Base-by-base conservation (phyloP, 2,797 vertebrate species). In the Octomys mimax region DNA sequence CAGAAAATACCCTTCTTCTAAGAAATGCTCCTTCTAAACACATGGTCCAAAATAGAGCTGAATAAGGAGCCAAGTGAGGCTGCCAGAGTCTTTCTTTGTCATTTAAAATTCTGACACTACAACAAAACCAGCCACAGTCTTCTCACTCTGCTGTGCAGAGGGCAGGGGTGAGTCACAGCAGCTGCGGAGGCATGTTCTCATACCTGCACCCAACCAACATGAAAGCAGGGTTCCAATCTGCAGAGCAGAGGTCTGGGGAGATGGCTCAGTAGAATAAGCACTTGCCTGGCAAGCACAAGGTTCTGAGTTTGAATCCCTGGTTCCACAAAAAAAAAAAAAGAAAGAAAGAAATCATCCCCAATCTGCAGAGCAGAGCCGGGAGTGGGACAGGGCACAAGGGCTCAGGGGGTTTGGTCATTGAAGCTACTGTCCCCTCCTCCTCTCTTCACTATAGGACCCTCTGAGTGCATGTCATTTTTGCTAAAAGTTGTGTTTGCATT, bases 1-100 rank as follows among this genome's bases (percentile, higher is more conserved):
- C 71, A 75, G 89, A 66, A 97, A 95, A 86, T 61, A 62, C 39
- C 71, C n/a, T 86, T 68, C 21, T 93, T 70, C 71, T 84, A 86
- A 73, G 78, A 95, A 93, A 70, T 31, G 42, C 7, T 57, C 73
- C 82, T 95, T 82, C 77, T 78, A 91, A 91, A 64, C 59, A 82
- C 13, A 9, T 66, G 39, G 36, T 39, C 39, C 49, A 71, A 59
- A 75, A 71, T 12, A 42, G 31, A 73, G 52, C 52, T 39, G 12
- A 18, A 11, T 18, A 64, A 61, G 36, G 62, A 88, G 46, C 18
- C 93, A 89, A 59, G 46, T 46, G 64, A 91, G 89, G 77, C 46
- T 26, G 2, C 66, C 6, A 49, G 71, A 84, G 28, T 24, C 42
- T 87, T 68, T 81, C 33, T 84, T 84, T 89, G 66, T 59, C 42